A percentile compares a stretch with the other conserved stretches of the same genome.
Conservation (phyloP, 2,113 vertebrate species). For the Solea senegalensis region DNA sequence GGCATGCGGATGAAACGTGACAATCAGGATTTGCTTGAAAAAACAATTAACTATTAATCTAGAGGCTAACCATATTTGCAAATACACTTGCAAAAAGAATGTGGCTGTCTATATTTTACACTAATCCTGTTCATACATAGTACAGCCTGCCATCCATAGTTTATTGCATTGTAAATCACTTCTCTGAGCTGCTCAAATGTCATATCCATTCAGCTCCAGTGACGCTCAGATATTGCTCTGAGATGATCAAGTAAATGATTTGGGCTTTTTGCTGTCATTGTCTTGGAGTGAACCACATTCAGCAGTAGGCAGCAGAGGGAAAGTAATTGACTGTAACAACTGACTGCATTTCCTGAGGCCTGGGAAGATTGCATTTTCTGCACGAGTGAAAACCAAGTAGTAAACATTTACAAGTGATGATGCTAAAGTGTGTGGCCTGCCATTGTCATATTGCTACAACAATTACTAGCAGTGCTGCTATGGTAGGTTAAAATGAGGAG, state of each 20-base stretch:
- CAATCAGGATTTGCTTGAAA: too few species aligned
- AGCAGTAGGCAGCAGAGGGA: constrained; percentile 13
- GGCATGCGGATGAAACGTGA: too few species aligned
- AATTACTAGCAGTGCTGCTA: too few species aligned
- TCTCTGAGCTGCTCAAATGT: constrained; percentile 40
- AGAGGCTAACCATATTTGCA: not conserved
- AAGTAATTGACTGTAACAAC: constrained; percentile 29
- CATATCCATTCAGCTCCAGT: constrained; percentile 32
- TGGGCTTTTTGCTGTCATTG: constrained; percentile 21
- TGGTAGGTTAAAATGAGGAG: too few species aligned
- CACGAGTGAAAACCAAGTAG: constrained; percentile 1
- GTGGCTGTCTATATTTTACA: not conserved
- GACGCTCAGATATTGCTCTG: constrained; percentile 29
- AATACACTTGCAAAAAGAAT: not conserved
- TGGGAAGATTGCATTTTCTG: constrained; percentile 4
- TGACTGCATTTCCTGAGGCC: not conserved
- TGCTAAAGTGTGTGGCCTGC: not conserved
- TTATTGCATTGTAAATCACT: constrained; percentile 31
- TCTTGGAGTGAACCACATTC: constrained; percentile 31
- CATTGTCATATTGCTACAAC: too few species aligned
- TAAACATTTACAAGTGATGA: constrained; percentile 4
- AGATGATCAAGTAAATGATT: constrained; percentile 51
- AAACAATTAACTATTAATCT: too few species aligned
- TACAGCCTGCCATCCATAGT: constrained; percentile 8
- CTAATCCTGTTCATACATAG: constrained; percentile 12